These are phyloP conservation scores for Solenodon paradoxus DNA, from an alignment of 2,113 vertebrate species.

Conservation along the genomic window DNA sequence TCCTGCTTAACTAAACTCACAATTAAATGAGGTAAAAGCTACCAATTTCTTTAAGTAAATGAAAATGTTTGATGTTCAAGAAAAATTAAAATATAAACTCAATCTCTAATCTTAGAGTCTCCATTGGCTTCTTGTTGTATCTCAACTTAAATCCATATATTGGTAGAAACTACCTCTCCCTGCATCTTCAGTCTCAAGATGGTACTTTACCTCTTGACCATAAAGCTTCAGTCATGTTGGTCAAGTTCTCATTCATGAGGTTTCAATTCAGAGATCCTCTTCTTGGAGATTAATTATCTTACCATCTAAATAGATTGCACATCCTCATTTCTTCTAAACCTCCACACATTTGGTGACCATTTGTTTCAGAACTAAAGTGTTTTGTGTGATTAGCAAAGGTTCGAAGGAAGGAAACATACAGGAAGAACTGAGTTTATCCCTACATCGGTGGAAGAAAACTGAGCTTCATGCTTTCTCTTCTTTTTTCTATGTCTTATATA, in stretches of 20 bases:
- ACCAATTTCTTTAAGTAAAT: too few relatives aligned
- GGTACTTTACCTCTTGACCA: background rate
- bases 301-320: background rate
- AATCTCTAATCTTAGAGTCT: background rate
- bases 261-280: background rate
- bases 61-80: too few relatives aligned
- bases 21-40: too few relatives aligned
- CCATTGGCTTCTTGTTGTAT: background rate
- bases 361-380: too few relatives aligned
- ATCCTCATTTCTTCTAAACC: background rate
- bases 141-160: background rate
- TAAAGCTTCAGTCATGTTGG: background rate
- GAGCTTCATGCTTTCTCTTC: too few relatives aligned
- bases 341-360: background rate
- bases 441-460: too few relatives aligned
- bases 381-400: too few relatives aligned
- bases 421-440: too few relatives aligned
- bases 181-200: background rate
- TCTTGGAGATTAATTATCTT: background rate
- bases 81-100: background rate
- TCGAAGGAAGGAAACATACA: too few relatives aligned
- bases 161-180: background rate
- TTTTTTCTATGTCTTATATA: too few relatives aligned
- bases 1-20: too few relatives aligned
- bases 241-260: background rate